phyloP scores from a whole-genome alignment of 1,140 invertebrate species.

The Charaxes varanes region DNA sequence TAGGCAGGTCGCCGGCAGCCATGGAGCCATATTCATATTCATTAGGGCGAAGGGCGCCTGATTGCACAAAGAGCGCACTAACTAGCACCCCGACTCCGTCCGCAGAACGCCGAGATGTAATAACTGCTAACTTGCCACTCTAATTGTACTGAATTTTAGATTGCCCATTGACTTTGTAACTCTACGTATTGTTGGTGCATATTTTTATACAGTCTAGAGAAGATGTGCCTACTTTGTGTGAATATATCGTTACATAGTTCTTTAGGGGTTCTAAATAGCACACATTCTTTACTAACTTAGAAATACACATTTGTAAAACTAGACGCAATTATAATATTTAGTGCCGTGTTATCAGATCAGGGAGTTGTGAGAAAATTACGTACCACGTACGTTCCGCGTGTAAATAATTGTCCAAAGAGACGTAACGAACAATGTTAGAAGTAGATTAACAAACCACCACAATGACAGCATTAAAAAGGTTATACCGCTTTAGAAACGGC shows the following conservation, averaged over 20 bases:
- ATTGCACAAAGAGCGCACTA: conserved; percentile 74
- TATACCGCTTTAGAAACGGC: conserved; percentile 32
- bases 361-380: not conserved
- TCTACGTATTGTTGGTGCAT: too few relatives aligned
- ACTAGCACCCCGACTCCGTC: conserved; percentile 55
- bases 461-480: conserved; percentile 36
- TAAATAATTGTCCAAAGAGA: not conserved
- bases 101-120: conserved; percentile 49
- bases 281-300: too few relatives aligned
- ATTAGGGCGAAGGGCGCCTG: conserved; percentile 70
- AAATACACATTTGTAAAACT: too few relatives aligned
- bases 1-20: too few relatives aligned
- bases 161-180: too few relatives aligned
- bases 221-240: too few relatives aligned
- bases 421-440: not conserved
- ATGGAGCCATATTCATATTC: conserved; percentile 72
- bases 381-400: not conserved
- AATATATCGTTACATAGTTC: too few relatives aligned
- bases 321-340: too few relatives aligned
- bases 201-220: too few relatives aligned
- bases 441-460: conserved; percentile 7
- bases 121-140: conserved; percentile 28
- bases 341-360: not conserved
- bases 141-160: conserved; percentile 12
- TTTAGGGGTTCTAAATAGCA: too few relatives aligned